A percentile compares a stretch with the other conserved stretches of the same genome.
These are phyloP conservation scores for Macrobrachium nipponense DNA, from an alignment of 1,140 invertebrate species.

Conservation along the genomic window DNA sequence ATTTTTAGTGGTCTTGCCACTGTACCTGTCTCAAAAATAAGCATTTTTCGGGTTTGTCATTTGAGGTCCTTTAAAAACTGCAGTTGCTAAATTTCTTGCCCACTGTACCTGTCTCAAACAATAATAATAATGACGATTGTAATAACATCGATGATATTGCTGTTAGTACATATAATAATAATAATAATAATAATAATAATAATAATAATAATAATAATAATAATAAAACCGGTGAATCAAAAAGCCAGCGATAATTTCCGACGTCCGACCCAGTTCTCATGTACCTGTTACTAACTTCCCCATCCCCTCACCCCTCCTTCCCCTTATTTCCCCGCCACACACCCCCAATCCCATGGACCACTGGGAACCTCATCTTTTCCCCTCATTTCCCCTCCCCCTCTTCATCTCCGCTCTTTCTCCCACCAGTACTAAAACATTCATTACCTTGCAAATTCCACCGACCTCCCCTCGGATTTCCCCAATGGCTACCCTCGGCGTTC, in stretches of 20 bases:
- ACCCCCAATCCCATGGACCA: not conserved
- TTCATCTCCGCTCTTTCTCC: constrained; percentile 12
- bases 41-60: no score
- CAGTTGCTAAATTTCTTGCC: no score
- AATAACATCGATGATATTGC: no score
- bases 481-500: not conserved
- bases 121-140: no score
- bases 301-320: not conserved
- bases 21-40: no score
- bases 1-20: no score
- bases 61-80: no score
- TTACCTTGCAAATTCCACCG: constrained; percentile 56
- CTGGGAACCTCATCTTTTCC: not conserved
- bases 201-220: no score
- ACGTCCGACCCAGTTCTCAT: no score
- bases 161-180: no score
- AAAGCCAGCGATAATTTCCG: not conserved
- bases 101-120: not conserved
- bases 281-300: not conserved
- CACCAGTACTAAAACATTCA: constrained; percentile 58
- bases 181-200: no score
- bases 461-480: constrained; percentile 43
- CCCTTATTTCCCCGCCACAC: not conserved
- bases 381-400: not conserved
- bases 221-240: not conserved